These are phyloP conservation scores for Clinocottus analis DNA, from an alignment of 2,113 vertebrate species.

Conservation along the genomic window DNA sequence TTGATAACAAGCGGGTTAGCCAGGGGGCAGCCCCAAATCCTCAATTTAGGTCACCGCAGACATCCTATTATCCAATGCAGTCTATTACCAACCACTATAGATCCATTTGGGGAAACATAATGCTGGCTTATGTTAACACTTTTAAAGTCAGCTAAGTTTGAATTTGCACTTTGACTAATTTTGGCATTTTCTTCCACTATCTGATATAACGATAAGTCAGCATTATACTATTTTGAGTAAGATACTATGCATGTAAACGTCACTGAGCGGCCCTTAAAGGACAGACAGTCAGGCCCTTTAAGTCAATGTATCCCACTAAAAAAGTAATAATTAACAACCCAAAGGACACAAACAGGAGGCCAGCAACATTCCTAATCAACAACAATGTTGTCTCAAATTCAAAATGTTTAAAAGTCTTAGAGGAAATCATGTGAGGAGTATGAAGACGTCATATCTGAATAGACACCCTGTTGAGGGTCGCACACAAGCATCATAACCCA, in stretches of 20 bases:
- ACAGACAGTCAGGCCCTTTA: neutral
- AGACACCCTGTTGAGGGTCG: neutral
- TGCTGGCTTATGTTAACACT: slow-evolving; percentile 10
- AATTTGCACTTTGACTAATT: neutral
- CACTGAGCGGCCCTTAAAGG: neutral
- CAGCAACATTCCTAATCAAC: neutral
- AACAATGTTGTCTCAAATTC: neutral
- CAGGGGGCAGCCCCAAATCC: slow-evolving; percentile 63
- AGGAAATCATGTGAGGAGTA: neutral
- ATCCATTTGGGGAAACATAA: slow-evolving; percentile 30
- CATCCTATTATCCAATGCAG: slow-evolving; percentile 57
- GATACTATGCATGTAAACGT: neutral
- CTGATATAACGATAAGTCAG: neutral
- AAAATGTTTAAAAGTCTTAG: too few species aligned
- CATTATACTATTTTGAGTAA: neutral
- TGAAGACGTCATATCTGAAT: neutral
- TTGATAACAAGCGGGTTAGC: slow-evolving; percentile 74
- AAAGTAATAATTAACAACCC: neutral
- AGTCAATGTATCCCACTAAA: neutral
- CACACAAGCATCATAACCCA: neutral
- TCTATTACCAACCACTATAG: slow-evolving; percentile 41
- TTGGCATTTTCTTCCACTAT: neutral
- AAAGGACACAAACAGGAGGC: neutral
- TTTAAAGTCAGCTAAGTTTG: slow-evolving; percentile 13
- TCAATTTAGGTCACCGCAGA: slow-evolving; percentile 69